Conservation (phyloP, 2,113 vertebrate species). For the Protomyctophum bolini region DNA sequence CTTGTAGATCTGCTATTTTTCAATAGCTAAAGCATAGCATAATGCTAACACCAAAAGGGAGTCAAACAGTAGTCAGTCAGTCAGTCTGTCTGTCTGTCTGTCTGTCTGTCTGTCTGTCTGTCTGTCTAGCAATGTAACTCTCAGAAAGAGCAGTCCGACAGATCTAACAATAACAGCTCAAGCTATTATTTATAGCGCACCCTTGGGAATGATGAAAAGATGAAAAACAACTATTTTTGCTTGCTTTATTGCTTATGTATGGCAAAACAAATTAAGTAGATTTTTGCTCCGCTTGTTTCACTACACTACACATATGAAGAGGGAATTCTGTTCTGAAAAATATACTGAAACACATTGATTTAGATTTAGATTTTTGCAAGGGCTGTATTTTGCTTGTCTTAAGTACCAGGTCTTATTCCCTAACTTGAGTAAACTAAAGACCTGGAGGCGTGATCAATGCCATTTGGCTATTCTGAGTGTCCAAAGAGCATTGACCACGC, state of each 20-base stretch:
- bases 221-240: constrained; percentile 38
- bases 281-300: constrained; percentile 21
- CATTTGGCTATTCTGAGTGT: too few species aligned
- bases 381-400: too few species aligned
- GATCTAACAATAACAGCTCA: constrained; percentile 19
- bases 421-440: too few species aligned
- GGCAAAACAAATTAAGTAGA: constrained; percentile 36
- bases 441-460: too few species aligned
- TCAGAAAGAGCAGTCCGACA: constrained; percentile 2
- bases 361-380: too few species aligned
- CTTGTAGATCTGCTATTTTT: too few species aligned
- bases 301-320: constrained; percentile 5
- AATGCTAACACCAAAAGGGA: too few species aligned
- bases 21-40: too few species aligned
- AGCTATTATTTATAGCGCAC: constrained; percentile 49
- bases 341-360: constrained; percentile 6
- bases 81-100: not conserved
- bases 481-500: too few species aligned
- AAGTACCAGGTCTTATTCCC: too few species aligned
- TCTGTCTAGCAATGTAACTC: not conserved
- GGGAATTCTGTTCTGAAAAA: not conserved
- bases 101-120: not conserved
- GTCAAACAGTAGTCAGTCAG: too few species aligned
- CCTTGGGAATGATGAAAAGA: constrained; percentile 40
- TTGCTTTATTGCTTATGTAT: constrained; percentile 38